Conservation (phyloP, 2,113 vertebrate species). For the Leucoraja erinaceus region DNA sequence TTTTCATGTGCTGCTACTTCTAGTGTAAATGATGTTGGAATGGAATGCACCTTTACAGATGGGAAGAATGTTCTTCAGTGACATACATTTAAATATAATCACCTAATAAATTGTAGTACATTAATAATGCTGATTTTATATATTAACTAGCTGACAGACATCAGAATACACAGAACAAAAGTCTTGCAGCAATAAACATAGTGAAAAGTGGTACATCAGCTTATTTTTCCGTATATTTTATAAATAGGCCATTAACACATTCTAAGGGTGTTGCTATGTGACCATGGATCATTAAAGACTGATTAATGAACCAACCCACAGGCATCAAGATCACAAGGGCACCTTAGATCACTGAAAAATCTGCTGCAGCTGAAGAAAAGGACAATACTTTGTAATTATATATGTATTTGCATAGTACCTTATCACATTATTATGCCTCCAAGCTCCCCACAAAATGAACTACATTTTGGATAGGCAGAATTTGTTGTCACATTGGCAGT, state of each 20-base stretch:
- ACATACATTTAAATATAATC: background rate
- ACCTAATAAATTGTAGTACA: background rate
- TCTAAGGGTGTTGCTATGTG: background rate
- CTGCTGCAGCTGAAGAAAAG: background rate
- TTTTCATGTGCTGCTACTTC: background rate
- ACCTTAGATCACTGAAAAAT: background rate
- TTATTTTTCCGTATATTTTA: background rate
- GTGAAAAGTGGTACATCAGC: constrained; percentile 20
- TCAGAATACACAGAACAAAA: background rate
- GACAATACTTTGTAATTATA: background rate
- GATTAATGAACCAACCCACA: constrained; percentile 21
- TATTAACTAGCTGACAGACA: background rate
- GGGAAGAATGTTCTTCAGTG: background rate
- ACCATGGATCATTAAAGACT: constrained; percentile 7
- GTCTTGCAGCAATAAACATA: background rate
- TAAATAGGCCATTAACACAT: constrained; percentile 19
- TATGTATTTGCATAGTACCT: background rate
- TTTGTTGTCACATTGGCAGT: background rate
- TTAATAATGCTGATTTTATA: background rate
- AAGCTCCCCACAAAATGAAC: background rate
- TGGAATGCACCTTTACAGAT: background rate
- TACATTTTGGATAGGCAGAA: background rate
- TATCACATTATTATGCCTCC: background rate
- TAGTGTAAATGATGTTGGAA: background rate
- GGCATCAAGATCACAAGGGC: constrained; percentile 13